A percentile compares a stretch with the other conserved stretches of the same genome.
phyloP scores from a whole-genome alignment of 2,113 vertebrate species.

The Oxygymnocypris stewartii region DNA sequence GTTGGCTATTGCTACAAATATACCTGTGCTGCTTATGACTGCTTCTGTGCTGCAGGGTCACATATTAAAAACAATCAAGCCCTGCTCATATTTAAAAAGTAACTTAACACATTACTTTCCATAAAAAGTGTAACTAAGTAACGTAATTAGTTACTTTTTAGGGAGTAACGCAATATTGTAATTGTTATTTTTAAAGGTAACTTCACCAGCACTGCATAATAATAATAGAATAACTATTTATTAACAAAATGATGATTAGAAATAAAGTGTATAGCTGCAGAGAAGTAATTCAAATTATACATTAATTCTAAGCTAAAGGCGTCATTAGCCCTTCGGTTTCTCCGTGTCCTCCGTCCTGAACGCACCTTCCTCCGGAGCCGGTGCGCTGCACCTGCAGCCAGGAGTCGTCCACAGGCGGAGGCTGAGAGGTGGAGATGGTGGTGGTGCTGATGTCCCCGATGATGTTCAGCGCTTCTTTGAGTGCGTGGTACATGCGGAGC shows the following conservation, averaged over 20 bases:
- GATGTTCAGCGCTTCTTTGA: constrained; percentile 92
- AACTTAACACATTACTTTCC: no score
- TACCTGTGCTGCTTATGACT: no score
- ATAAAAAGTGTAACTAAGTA: no score
- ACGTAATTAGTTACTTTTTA: no score
- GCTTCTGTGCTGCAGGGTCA: no score
- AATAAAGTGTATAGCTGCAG: neutral
- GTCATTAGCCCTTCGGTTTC: neutral
- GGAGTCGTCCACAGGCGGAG: constrained; percentile 97
- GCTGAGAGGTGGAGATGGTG: constrained; percentile 86
- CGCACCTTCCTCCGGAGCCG: no score
- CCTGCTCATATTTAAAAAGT: no score
- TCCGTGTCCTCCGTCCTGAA: neutral
- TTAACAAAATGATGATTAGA: neutral
- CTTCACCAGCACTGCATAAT: no score
- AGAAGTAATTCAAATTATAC: neutral
- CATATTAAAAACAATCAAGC: no score
- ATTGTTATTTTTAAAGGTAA: no score
- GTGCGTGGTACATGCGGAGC: constrained; percentile 96
- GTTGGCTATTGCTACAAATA: no score
- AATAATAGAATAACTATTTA: neutral
- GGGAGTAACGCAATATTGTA: no score
- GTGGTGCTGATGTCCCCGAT: constrained; percentile 97
- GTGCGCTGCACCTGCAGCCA: constrained; percentile 94
- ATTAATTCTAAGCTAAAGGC: neutral